A percentile compares a stretch with the other conserved stretches of the same genome.
Conservation (phyloP, 2,113 vertebrate species). For the Hippocampus mohnikei region DNA sequence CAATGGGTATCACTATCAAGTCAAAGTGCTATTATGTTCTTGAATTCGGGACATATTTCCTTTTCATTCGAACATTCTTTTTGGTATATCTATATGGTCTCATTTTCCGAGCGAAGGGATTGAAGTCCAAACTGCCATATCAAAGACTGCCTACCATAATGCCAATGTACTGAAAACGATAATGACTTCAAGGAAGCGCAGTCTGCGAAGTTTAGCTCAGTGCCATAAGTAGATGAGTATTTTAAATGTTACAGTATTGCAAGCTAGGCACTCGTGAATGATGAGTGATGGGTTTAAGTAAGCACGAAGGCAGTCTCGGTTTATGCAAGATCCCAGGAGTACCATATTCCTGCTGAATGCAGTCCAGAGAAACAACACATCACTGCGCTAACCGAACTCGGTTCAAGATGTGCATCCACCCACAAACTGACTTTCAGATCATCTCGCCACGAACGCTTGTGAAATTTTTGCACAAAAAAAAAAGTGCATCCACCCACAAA, state of each 20-base stretch:
- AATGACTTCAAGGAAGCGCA: slow-evolving; percentile 46
- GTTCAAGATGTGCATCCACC: slow-evolving; percentile 20
- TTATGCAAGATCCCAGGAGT: slow-evolving; percentile 71
- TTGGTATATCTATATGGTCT: no score
- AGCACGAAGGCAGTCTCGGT: slow-evolving; percentile 65
- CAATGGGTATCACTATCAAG: no score
- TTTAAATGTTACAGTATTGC: slow-evolving; percentile 56
- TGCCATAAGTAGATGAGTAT: slow-evolving; percentile 58
- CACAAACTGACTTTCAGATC: background rate
- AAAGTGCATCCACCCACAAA: background rate
- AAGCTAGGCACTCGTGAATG: slow-evolving; percentile 42
- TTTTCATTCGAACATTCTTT: no score
- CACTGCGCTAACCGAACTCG: slow-evolving; percentile 36
- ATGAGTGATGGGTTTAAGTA: slow-evolving; percentile 69
- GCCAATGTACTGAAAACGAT: slow-evolving; percentile 26
- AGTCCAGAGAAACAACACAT: slow-evolving; percentile 71
- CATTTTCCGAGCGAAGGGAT: no score
- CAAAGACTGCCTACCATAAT: background rate
- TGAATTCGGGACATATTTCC: no score
- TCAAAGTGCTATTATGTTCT: no score
- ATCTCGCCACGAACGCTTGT: background rate
- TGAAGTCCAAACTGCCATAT: background rate
- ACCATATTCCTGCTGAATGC: slow-evolving; percentile 52
- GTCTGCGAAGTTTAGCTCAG: slow-evolving; percentile 56
- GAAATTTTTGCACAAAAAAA: background rate